Evolutionary conservation across 2,888 invertebrate genomes (phyloP), one percentile per base, ranked within the genome.

Genomic region (Ischnura elegans): DNA sequence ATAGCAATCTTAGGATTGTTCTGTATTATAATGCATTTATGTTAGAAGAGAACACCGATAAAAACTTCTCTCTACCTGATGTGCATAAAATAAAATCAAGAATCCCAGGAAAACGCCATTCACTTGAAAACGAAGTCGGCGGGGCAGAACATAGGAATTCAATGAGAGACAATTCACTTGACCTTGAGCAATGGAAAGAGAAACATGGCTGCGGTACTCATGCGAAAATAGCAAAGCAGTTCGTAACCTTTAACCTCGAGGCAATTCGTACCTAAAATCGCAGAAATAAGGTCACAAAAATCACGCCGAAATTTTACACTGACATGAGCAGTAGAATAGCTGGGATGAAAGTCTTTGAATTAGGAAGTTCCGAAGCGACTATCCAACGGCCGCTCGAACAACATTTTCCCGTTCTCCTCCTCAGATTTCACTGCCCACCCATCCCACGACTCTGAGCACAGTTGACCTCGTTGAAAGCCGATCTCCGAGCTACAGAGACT

Each of bases 391-490:
- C 25, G 3, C n/a, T n/a, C 66, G 3, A 66, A 10, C n/a, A 19
- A 66, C 3, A 66, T 5, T 0, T 25, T 66, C 3, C 66, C 66
- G 66, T 29, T 66, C n/a, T n/a, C 66, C 19, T 66, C 19, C 66
- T 66, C 66, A 5, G 66, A 66, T 66, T 66, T n/a, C n/a, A 66
- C 66, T 29, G 5, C 19, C 66, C 19, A n/a, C 3, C 66, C 19
- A 66, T 29, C n/a, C 19, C 5, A 5, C 66, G n/a, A n/a, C 66
- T n/a, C 16, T 2, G 29, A n/a, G 19, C n/a, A 19, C n/a, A 10
- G 66, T 66, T 66, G 66, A 66, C 66, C 66, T 66, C 66, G 66
- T 66, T 66, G 66, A 66, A 66, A 66, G 55, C 29, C n/a, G 66
- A 66, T n/a, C n/a, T 66, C 29, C 16, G 4, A 3, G 29, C 66